Evolutionary conservation across 2,797 vertebrate species (phyloP), one percentile per base, ranked within the genome.

Genomic region (Gorsachius magnificus): DNA sequence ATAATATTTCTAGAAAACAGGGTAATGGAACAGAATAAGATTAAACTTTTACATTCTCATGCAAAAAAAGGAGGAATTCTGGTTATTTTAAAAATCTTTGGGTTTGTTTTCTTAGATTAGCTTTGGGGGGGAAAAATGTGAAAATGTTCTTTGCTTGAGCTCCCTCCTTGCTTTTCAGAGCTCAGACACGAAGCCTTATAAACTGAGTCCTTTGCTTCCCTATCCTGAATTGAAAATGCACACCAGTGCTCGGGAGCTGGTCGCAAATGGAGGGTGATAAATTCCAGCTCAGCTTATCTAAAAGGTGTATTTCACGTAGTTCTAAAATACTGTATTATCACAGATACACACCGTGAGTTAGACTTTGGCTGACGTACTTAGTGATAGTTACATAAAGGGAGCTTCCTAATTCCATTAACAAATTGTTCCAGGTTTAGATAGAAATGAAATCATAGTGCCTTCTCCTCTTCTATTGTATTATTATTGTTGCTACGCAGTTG

Each of bases 331-430:
- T 6, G 25, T 29, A 33, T 70, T 74, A 48, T 85, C 81, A 53
- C 0, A 0, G 89, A 65, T 51, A 56, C 6, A 33, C 35, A 54
- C 70, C 31, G 9, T 19, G 50, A 88, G 43, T 53, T 90, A 71
- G 76, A 36, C 61, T 82, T 84, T n/a, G 58, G 41, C 57, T 95
- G 81, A 78, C 1, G 0, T 71, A 78, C 12, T 64, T 65, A 21
- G 33, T 75, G 57, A 71, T 89, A 90, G 94, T 92, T 90, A 12
- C 38, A 57, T 77, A 89, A 57, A 71, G 54, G 75, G 87, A 82
- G 45, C 82, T 89, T 84, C 60, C 64, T 95, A 93, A 93, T 93
- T 95, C 69, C 60, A 89, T 94, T 93, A 95, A 80, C 43, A 92
- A 95, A 83, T 61, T 87, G 57, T 92, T 96, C 71, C 68, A 87